A percentile compares a stretch with the other conserved stretches of the same genome.
These are phyloP conservation scores for Petaurus breviceps DNA, from an alignment of 2,113 vertebrate species.

Conservation along the genomic window DNA sequence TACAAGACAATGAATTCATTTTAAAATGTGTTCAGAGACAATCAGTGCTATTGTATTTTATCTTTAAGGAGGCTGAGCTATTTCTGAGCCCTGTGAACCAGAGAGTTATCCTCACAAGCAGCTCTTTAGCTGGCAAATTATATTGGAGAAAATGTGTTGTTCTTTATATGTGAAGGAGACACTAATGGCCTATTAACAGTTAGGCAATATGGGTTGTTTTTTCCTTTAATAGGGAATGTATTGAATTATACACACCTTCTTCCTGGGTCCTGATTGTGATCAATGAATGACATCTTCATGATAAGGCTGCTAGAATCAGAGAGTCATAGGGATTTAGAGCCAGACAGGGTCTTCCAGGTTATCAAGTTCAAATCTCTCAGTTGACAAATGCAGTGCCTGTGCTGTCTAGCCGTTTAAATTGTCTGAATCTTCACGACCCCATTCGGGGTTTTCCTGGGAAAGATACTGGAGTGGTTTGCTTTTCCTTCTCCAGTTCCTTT, in stretches of 20 bases:
- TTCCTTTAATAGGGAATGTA: neutral
- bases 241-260: neutral
- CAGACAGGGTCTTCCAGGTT: neutral
- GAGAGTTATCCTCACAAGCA: neutral
- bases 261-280: neutral
- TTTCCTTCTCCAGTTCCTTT: no score
- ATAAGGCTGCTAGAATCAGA: neutral
- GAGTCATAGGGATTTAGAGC: neutral
- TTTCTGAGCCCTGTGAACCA: neutral
- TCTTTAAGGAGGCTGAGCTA: neutral
- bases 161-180: neutral
- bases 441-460: no score
- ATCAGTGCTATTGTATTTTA: neutral
- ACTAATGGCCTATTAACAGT: neutral
- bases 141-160: neutral
- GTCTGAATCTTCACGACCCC: no score
- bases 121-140: neutral
- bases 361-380: neutral
- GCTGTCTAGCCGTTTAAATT: no score
- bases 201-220: neutral
- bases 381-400: neutral
- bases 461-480: no score
- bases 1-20: neutral
- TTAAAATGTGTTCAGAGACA: neutral
- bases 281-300: neutral